A percentile compares a stretch with the other conserved stretches of the same genome.
phyloP scores from a whole-genome alignment of 2,113 vertebrate genomes.

The Gallinago jamesoni region DNA sequence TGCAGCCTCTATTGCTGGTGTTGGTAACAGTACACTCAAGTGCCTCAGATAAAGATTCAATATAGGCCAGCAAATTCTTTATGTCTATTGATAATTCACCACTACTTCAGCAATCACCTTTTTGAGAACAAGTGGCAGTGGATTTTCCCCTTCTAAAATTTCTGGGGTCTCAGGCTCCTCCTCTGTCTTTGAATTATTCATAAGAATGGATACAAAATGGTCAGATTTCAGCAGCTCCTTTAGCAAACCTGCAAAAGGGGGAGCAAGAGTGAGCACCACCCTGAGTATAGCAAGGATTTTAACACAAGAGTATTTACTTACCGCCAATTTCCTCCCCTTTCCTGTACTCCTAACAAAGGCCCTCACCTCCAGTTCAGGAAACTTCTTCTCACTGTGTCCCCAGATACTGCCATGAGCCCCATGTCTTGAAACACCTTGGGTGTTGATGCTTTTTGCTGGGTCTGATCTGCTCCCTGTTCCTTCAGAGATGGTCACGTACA shows the following conservation, averaged over 20 bases:
- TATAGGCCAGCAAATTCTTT: neutral
- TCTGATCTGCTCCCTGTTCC: neutral
- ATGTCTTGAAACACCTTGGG: neutral
- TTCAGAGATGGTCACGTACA: neutral
- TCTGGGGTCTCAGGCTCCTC: slow-evolving; percentile 52
- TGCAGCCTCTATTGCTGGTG: neutral
- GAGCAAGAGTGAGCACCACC: neutral
- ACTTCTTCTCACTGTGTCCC: neutral
- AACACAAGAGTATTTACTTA: neutral
- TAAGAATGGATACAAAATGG: slow-evolving; percentile 85
- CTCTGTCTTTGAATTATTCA: slow-evolving; percentile 74
- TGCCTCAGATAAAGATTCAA: neutral
- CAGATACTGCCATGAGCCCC: neutral
- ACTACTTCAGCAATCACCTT: slow-evolving; percentile 77
- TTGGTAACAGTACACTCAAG: neutral
- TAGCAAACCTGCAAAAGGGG: slow-evolving; percentile 79
- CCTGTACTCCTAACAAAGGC: neutral
- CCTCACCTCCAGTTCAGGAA: neutral
- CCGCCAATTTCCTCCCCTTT: neutral
- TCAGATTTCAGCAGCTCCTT: slow-evolving; percentile 85
- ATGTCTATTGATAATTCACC: neutral
- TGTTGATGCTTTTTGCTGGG: neutral
- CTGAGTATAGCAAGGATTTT: neutral
- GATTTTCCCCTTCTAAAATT: slow-evolving; percentile 65
- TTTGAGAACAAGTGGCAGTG: slow-evolving; percentile 90